Evolutionary conservation across 2,888 invertebrate species (phyloP).

Genomic region (Callimorpha dominula): DNA sequence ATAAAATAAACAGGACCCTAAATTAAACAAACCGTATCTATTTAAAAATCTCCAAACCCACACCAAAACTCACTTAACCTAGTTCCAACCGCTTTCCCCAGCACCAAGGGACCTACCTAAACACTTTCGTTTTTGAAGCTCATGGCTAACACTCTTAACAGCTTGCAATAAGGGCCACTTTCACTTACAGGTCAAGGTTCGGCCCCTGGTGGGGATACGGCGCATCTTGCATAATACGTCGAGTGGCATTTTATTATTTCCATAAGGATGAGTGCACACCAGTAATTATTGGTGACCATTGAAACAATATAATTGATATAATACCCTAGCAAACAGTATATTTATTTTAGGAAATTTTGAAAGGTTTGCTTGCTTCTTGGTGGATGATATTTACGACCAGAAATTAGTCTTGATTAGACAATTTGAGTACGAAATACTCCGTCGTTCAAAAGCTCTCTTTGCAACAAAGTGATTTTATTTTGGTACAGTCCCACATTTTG

Average conservation of each 20-base stretch:
- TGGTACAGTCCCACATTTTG: no score
- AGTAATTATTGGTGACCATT: not conserved
- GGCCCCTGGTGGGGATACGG: slow-evolving; percentile 28
- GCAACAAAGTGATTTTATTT: no score
- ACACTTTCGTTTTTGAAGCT: slow-evolving; percentile 39
- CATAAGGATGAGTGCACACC: slow-evolving; percentile 16
- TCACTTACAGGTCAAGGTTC: slow-evolving; percentile 51
- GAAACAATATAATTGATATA: not conserved
- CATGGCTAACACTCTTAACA: slow-evolving; percentile 20
- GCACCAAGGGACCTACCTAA: slow-evolving; percentile 18
- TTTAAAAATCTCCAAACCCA: slow-evolving; percentile 9
- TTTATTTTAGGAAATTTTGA: no score
- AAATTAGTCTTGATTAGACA: not conserved
- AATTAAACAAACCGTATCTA: not conserved
- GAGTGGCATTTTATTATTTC: slow-evolving; percentile 18
- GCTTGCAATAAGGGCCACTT: slow-evolving; percentile 50
- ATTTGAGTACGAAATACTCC: no score
- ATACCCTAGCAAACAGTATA: no score
- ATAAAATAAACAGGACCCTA: not conserved
- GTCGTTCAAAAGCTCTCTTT: no score
- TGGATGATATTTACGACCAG: no score
- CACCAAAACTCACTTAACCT: slow-evolving; percentile 10
- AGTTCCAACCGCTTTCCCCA: slow-evolving; percentile 18
- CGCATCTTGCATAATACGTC: slow-evolving; percentile 30
- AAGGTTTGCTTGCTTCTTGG: no score